Evolutionary conservation across 2,113 vertebrate genomes (phyloP), one percentile per base, ranked within the genome.

Genomic region (Benitochromis conjunctus): DNA sequence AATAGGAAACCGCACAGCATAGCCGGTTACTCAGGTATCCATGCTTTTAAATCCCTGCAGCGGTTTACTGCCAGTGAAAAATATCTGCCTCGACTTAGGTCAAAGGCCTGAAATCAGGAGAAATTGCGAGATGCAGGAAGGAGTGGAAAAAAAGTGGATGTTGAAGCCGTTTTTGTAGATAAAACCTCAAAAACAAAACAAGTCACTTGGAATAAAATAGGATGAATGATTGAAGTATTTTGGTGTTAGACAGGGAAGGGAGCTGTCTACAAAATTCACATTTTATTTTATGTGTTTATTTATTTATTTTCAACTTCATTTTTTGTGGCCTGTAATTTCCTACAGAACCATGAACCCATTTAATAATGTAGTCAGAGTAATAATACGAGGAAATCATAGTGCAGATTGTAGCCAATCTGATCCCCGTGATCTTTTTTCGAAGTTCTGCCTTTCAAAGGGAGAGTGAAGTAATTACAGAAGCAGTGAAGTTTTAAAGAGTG

Each of bases 1-100:
- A 85, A 95, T 90, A 74, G 77, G 36, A 64, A 89, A 81, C 82
- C 81, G 64, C 81, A 64, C 46, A 83, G 79, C 21, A 55, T 21
- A 62, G 81, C 51, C 21, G 48, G n/a, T 90, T 55, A 81, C 62
- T 85, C 54, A 54, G 76, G 64, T 16, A 46, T 48, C 55, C 19
- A 34, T 48, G 43, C 43, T 86, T 62, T 76, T 60, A 79, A 66
- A 80, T 84, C 69, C 48, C 38, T 26, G 36, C 53, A 77, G 74
- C 29, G 48, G 71, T n/a, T 31, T 84, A 51, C 74, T 38, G 77
- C 56, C 85, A 60, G 51, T 71, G 86, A 85, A 56, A 92, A 71
- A 46, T 54, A 86, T 81, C 60, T 82, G 36, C 43, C 76, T 82
- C 3, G 1, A 54, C 54, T 58, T 16, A 3, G 82, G 83, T 91